Base-by-base conservation (phyloP, 2,888 invertebrate species). In the Scaptomyza flava region DNA sequence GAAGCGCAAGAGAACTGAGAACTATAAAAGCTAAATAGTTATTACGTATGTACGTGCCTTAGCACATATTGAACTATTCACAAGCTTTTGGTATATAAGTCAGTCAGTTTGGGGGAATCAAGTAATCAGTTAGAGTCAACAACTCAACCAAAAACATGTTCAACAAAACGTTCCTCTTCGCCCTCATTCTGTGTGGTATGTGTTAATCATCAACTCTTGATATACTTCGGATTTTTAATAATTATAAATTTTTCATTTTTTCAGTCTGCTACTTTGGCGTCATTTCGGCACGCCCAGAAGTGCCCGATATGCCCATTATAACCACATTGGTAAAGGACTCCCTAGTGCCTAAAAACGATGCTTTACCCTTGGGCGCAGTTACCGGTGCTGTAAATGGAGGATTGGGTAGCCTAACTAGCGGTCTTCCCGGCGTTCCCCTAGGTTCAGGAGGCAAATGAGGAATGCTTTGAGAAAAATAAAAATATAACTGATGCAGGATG, bases 131-230 rank as follows among this genome's bases (percentile, higher is more conserved):
- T 58, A 20, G 23, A 61, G 62, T 41, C 27, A 9, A 30, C 17
- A 51, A 48, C 42, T 47, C 20, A 41, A 17, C 14, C 14, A 20
- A 38, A 61, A 87, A 50, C 45, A 82, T 82, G 81, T 87, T 87
- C 61, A 82, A 69, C 68, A 85, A 85, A 52, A 64, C 50, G 12
- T 59, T 73, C 33, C 14, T 85, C 12, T 30, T 71, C 0, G 73
- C 73, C 27, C 43, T 87, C 20, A 17, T 87, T 23, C 45, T 82
- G 54, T 82, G 86, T 50, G 86, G 81, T 82, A 51, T 17, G 83
- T 79, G 9, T 9, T 42, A 5, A 4, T 34, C 1, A 51, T 14
- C 11, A 23, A 3, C 30, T 11, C 14, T 3, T 7, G 27, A 20
- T 30, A 30, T 50, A 30, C 9, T 0, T 4, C 36, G 36, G 9